Base-by-base conservation (phyloP, 2,888 invertebrate species). In the Mythimna lalbum region DNA sequence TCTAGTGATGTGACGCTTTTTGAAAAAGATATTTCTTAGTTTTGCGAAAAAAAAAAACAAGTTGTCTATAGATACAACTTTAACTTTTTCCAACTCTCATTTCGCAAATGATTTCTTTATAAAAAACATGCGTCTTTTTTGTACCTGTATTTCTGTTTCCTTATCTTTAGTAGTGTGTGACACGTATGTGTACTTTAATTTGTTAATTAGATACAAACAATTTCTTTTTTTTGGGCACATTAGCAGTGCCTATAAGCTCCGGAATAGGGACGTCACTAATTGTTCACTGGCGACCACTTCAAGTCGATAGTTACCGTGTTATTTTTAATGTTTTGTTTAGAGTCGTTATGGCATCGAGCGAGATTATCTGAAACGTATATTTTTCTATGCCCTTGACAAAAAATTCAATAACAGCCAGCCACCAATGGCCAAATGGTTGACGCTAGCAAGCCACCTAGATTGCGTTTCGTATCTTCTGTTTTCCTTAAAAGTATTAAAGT, bases 251-350 rank as follows among this genome's bases (percentile, higher is more conserved):
- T n/a, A n/a, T n/a, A n/a, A n/a, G n/a, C n/a, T n/a, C 4, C 4
- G 12, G 12, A 27, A 23, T 10, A 49, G 6, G 1, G 49, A 31
- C 47, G 49, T 6, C 31, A 49, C 31, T 4, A n/a, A n/a, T n/a
- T 21, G 21, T 1, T 27, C n/a, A 1, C 12, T 19, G 27, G 39
- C 23, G 4, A 27, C 19, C 9, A 49, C 23, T 17, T 36, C 5
- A 33, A 9, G 23, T 49, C 50, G 10, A 49, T 31, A 14, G 19
- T 31, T 33, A 31, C n/a, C 14, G 21, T 47, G 19, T n/a, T 0
- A 33, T 49, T 33, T 17, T n/a, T n/a, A 36, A 69, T 36, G 52
- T 59, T 69, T 69, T 69, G 23, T 23, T 59, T 36, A 9, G 19
- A 7, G n/a, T 69, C 21, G 53, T 33, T 47, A 47, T 53, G 43